phyloP scores from a whole-genome alignment of 2,888 invertebrate species.

The Volucella zonaria region DNA sequence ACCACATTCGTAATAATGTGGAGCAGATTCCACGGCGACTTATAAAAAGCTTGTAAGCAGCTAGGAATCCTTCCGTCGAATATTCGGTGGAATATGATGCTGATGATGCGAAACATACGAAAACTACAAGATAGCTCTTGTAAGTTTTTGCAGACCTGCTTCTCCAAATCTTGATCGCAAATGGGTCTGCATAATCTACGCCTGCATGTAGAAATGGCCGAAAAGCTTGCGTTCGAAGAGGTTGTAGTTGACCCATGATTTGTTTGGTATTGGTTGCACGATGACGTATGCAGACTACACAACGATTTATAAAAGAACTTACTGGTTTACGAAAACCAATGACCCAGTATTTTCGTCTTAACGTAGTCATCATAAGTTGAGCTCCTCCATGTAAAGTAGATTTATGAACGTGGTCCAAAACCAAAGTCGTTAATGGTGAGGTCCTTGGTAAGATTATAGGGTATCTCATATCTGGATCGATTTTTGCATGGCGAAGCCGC shows the following conservation, averaged over 20 bases:
- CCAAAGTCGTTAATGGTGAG: not conserved
- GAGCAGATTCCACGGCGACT: slow-evolving; percentile 75
- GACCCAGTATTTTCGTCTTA: too few species aligned
- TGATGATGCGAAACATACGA: slow-evolving; percentile 74
- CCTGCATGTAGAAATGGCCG: slow-evolving; percentile 61
- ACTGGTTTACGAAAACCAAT: too few species aligned
- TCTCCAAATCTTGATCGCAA: slow-evolving; percentile 54
- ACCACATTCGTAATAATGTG: slow-evolving; percentile 76
- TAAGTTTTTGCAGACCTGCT: slow-evolving; percentile 60
- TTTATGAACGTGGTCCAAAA: not conserved
- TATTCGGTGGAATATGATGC: slow-evolving; percentile 2
- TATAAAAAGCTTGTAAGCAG: slow-evolving; percentile 75
- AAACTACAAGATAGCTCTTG: slow-evolving; percentile 75
- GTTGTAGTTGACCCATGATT: slow-evolving; percentile 76
- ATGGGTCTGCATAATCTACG: slow-evolving; percentile 51
- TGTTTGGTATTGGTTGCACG: too few species aligned
- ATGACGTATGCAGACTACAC: not conserved
- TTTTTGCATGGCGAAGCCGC: not conserved
- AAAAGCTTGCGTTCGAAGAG: slow-evolving; percentile 27
- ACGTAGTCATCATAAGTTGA: too few species aligned
- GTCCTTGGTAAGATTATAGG: slow-evolving; percentile 17
- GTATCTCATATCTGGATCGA: slow-evolving; percentile 22
- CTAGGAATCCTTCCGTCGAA: slow-evolving; percentile 73
- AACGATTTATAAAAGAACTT: too few species aligned
- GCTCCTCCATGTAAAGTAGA: not conserved